Percentiles rank a stretch among this genome's conserved stretches.
Conservation (phyloP, 1,140 invertebrate species). For the Pseudomyrmex pallidus region DNA sequence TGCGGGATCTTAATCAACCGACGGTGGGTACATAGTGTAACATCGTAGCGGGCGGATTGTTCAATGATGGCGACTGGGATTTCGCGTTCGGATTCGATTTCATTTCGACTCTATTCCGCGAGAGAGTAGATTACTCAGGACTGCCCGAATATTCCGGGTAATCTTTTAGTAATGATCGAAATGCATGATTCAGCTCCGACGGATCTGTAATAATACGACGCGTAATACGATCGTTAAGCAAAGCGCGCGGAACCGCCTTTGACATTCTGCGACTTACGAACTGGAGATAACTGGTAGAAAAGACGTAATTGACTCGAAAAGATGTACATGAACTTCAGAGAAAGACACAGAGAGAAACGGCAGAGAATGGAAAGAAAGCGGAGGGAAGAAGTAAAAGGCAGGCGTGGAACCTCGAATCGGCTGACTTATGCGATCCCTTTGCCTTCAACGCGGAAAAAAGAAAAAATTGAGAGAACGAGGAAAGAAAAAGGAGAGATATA, state of each 20-base stretch:
- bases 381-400: slow-evolving; percentile 44
- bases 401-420: slow-evolving; percentile 68
- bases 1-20: slow-evolving; percentile 46
- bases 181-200: slow-evolving; percentile 38
- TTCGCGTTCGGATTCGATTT: slow-evolving; percentile 25
- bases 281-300: slow-evolving; percentile 36
- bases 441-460: slow-evolving; percentile 61
- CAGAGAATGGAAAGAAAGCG: slow-evolving; percentile 17
- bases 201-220: slow-evolving; percentile 42
- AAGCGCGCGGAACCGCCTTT: slow-evolving; percentile 21
- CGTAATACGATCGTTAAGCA: slow-evolving; percentile 51
- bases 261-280: slow-evolving; percentile 34
- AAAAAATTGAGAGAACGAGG: slow-evolving; percentile 30
- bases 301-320: slow-evolving; percentile 61
- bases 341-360: neutral
- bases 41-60: slow-evolving; percentile 38
- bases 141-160: slow-evolving; percentile 33
- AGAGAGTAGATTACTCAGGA: slow-evolving; percentile 6
- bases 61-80: slow-evolving; percentile 9
- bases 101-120: slow-evolving; percentile 15
- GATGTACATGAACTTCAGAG: slow-evolving; percentile 59
- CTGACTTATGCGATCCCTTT: slow-evolving; percentile 73
- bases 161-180: slow-evolving; percentile 43
- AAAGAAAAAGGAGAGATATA: slow-evolving; percentile 36
- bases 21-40: slow-evolving; percentile 15